Conservation (phyloP, 2,888 invertebrate species). For the Melolontha melolontha region DNA sequence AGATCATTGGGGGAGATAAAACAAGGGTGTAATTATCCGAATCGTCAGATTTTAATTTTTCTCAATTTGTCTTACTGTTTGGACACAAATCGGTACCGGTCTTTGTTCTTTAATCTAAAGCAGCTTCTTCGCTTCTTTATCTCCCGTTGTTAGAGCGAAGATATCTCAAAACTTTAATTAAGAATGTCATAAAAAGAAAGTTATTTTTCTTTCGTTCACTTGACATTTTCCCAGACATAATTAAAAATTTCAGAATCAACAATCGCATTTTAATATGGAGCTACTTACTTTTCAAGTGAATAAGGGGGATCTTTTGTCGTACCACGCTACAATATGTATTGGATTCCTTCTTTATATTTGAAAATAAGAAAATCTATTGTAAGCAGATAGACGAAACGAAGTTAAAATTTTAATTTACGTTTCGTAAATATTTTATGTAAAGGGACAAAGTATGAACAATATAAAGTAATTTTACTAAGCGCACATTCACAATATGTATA, state of each 20-base stretch:
- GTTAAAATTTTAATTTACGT: too few species aligned
- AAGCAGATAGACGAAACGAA: too few species aligned
- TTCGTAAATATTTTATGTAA: too few species aligned
- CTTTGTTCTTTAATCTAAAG: constrained; percentile 5
- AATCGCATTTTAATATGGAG: background rate
- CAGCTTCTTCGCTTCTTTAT: constrained; percentile 1
- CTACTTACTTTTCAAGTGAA: background rate
- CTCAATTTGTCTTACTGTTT: background rate
- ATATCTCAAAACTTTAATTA: constrained; percentile 23
- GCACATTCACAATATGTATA: too few species aligned
- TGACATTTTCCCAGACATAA: background rate
- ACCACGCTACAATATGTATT: too few species aligned
- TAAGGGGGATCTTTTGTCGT: too few species aligned
- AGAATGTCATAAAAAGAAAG: constrained; percentile 20
- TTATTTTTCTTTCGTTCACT: constrained; percentile 18
- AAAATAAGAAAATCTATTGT: too few species aligned
- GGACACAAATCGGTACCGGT: background rate
- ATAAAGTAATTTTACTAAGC: too few species aligned
- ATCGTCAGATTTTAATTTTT: background rate
- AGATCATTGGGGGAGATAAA: too few species aligned
- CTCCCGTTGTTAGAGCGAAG: background rate
- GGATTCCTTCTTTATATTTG: too few species aligned
- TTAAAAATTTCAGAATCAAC: constrained; percentile 6
- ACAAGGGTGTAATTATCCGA: too few species aligned
- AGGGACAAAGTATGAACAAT: too few species aligned